Evolutionary conservation across 1,140 invertebrate genomes (phyloP), one percentile per base, ranked within the genome.

Genomic region (Drosophila navojoa): DNA sequence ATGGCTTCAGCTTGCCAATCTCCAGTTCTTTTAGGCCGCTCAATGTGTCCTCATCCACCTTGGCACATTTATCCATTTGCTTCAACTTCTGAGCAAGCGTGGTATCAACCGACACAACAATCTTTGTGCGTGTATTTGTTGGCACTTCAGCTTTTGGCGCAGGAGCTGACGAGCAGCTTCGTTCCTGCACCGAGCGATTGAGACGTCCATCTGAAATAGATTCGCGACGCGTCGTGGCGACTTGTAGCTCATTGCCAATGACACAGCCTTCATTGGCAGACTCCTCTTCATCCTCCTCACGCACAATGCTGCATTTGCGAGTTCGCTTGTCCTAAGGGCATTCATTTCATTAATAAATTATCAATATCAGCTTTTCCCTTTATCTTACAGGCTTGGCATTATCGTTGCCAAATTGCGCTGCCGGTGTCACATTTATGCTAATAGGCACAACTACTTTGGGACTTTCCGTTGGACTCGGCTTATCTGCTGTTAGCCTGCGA

Each of bases 281-380:
- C 90, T 96, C 95, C 79, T 96, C 95, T 77, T 96, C 96, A 77
- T 97, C 96, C 84, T 97, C 96, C 92, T 97, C 97, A 76, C 95
- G 95, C 6, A 97, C 97, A 77, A 98, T 97, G 79, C 96, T 97
- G 92, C 97, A 98, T 89, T 98, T 97, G 50, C 97, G 94, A 35
- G 94, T 94, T 52, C 96, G 77, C 29, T 92, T 91, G 54, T 90
- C 90, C 81, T 92, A 16, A 1, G 0, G 11, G 9, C 53, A 42
- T 19, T 16, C 1, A 11, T 45, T 66, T 61, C 16, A 64, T 29
- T 10, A 10, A 16, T 62, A 27, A 54, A 0, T 55, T 32, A 60
- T 22, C 10, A 6, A 13, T 35, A 9, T 35, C 3, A 9, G 16
- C 3, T 50, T 42, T n/a, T 5, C 32, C 32, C 7, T 16, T 72